Conservation (phyloP, 2,888 invertebrate species). For the Epistrophe grossulariae region DNA sequence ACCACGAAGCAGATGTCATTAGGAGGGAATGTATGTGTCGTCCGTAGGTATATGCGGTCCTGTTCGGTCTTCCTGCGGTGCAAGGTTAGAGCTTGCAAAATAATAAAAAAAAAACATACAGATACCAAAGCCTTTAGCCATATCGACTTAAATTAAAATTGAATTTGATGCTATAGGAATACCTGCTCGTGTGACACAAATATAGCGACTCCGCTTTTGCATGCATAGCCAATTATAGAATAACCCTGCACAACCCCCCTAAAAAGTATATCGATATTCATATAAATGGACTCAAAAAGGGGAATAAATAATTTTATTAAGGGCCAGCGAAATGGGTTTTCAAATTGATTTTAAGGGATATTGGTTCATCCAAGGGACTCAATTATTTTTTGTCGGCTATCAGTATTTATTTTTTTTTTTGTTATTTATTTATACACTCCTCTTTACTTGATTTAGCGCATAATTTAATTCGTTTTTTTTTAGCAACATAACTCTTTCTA, state of each 20-base stretch:
- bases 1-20: slow-evolving; percentile 52
- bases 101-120: background rate
- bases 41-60: slow-evolving; percentile 13
- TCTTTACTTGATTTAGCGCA: background rate
- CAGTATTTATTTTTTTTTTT: background rate
- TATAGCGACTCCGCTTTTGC: background rate
- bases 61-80: slow-evolving; percentile 15
- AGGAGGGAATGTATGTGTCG: slow-evolving; percentile 21
- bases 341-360: slow-evolving; percentile 56
- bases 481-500: background rate
- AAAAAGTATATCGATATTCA: slow-evolving; percentile 35
- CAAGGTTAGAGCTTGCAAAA: slow-evolving; percentile 19
- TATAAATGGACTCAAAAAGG: background rate
- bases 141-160: slow-evolving; percentile 60
- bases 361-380: slow-evolving; percentile 27
- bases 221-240: slow-evolving; percentile 46
- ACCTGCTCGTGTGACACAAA: slow-evolving; percentile 10
- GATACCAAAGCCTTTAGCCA: slow-evolving; percentile 21
- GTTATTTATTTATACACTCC: background rate
- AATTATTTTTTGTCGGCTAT: slow-evolving; percentile 34
- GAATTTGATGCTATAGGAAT: slow-evolving; percentile 34
- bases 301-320: slow-evolving; percentile 41
- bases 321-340: slow-evolving; percentile 48
- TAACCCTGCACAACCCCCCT: too few species aligned
- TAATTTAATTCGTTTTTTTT: too few species aligned